phyloP scores from a whole-genome alignment of 2,113 vertebrate species.

The Hemichromis elongatus region DNA sequence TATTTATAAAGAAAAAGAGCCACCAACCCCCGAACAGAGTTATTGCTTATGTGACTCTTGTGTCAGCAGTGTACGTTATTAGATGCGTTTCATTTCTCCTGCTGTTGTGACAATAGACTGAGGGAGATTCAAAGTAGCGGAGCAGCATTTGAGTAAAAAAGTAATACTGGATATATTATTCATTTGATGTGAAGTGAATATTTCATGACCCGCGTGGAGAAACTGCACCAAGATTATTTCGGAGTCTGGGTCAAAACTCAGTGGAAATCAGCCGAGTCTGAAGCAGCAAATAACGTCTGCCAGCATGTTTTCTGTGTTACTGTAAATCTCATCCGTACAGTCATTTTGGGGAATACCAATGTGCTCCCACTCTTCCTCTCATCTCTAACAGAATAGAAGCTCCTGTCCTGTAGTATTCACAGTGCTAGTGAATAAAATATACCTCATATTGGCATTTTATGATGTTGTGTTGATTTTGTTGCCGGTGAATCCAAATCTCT shows the following conservation, averaged over 20 bases:
- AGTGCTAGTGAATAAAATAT: constrained; percentile 19
- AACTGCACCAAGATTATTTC: constrained; percentile 44
- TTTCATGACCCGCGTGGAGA: constrained; percentile 41
- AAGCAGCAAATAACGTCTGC: constrained; percentile 17
- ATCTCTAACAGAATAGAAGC: neutral
- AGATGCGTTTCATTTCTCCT: neutral
- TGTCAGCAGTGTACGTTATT: neutral
- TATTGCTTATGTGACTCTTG: neutral
- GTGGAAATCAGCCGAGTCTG: constrained; percentile 36
- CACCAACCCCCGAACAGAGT: neutral
- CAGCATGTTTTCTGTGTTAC: neutral
- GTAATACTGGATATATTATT: constrained; percentile 51
- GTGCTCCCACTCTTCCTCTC: neutral
- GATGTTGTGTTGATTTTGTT: constrained; percentile 8
- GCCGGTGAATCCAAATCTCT: neutral
- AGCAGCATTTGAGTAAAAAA: constrained; percentile 19
- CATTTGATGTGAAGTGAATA: constrained; percentile 44
- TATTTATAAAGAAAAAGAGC: neutral
- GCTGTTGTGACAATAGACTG: constrained; percentile 12
- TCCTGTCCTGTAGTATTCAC: neutral
- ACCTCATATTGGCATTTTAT: constrained; percentile 10
- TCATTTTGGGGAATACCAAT: neutral
- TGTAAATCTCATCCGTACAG: neutral
- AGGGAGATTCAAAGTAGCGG: neutral
- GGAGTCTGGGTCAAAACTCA: constrained; percentile 54